Conservation (phyloP, 37 sponge, comb jelly and placozoan genomes). For the Hormiphora californensis region DNA sequence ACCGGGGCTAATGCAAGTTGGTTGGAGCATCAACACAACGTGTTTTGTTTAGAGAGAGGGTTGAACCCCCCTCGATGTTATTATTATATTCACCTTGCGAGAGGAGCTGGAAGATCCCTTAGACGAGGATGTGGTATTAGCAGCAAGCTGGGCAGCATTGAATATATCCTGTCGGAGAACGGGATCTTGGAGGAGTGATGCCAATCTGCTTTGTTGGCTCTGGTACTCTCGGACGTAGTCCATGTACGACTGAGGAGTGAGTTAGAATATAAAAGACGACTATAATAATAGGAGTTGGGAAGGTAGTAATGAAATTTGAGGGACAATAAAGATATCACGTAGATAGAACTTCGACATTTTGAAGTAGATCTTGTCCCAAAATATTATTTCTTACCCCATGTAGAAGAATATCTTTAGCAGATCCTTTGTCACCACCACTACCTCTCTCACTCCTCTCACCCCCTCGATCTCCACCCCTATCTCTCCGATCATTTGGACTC, state of each 20-base stretch:
- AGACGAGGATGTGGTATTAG: neutral
- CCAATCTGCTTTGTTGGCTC: constrained; percentile 15
- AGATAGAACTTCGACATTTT: too few species aligned
- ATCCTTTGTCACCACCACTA: too few species aligned
- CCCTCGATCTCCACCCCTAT: too few species aligned
- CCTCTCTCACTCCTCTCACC: too few species aligned
- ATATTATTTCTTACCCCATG: constrained; percentile 11
- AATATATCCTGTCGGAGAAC: constrained; percentile 41
- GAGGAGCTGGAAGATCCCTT: neutral
- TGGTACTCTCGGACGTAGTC: constrained; percentile 54
- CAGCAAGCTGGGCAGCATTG: constrained; percentile 45
- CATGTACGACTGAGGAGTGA: constrained; percentile 6
- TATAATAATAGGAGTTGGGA: neutral
- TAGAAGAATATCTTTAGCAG: constrained; percentile 45
- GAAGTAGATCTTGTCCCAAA: neutral
- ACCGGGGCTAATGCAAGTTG: neutral
- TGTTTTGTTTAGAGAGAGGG: too few species aligned
- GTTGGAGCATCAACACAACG: too few species aligned
- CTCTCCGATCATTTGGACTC: too few species aligned
- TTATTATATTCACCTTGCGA: too few species aligned
- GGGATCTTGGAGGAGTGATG: constrained; percentile 32
- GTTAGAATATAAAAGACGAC: neutral
- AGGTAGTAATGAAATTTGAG: too few species aligned
- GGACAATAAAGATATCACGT: too few species aligned
- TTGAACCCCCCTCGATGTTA: too few species aligned